These are phyloP conservation scores for Oryctes rhinoceros DNA, from an alignment of 1,140 invertebrate genomes.

Conservation along the genomic window DNA sequence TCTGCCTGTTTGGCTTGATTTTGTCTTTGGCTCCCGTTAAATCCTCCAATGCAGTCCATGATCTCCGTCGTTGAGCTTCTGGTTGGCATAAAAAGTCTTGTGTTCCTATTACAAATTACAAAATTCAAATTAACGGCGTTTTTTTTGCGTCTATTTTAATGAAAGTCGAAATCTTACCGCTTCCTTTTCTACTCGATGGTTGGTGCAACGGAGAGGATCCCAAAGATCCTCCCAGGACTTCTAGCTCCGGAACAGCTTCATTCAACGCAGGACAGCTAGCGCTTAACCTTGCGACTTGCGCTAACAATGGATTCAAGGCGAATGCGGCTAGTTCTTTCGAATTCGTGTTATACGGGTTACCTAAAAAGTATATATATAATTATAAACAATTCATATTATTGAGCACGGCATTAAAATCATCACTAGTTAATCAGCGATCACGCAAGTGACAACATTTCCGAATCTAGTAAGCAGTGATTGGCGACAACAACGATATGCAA, in stretches of 20 bases:
- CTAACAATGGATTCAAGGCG: slow-evolving; percentile 61
- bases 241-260: slow-evolving; percentile 64
- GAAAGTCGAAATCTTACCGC: slow-evolving; percentile 59
- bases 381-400: too few species aligned
- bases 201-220: slow-evolving; percentile 59
- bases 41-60: slow-evolving; percentile 83
- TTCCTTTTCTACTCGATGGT: slow-evolving; percentile 64
- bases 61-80: slow-evolving; percentile 73
- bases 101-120: slow-evolving; percentile 62
- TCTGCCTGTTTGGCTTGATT: slow-evolving; percentile 63
- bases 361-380: slow-evolving; percentile 11
- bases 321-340: slow-evolving; percentile 59
- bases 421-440: too few species aligned
- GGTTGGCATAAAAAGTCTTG: slow-evolving; percentile 63
- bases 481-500: too few species aligned
- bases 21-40: slow-evolving; percentile 61
- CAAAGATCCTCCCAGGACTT: slow-evolving; percentile 62
- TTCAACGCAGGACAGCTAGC: slow-evolving; percentile 79
- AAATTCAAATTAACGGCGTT: slow-evolving; percentile 2
- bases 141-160: background rate
- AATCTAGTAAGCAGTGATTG: too few species aligned
- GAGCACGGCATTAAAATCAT: too few species aligned
- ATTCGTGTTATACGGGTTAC: slow-evolving; percentile 49
- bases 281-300: slow-evolving; percentile 67
- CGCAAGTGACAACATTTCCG: too few species aligned